Conservation (phyloP, 2,797 vertebrate species). For the Allobates femoralis region DNA sequence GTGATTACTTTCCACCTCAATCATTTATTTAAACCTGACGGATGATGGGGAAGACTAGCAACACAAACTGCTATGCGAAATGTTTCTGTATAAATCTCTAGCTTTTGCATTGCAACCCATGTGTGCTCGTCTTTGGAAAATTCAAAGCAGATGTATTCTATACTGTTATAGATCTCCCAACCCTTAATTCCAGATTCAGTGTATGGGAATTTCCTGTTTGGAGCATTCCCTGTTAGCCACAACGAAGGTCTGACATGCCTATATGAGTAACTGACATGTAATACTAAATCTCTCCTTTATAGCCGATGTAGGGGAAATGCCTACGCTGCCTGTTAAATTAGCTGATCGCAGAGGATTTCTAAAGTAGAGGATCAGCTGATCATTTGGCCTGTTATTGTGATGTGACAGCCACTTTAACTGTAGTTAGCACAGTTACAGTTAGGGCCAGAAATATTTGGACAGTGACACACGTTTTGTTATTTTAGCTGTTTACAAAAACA, state of each 20-base stretch:
- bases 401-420: too few relatives aligned
- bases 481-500: too few relatives aligned
- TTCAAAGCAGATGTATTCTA: not conserved
- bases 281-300: not conserved
- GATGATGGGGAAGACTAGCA: slow-evolving; percentile 58
- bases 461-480: too few relatives aligned
- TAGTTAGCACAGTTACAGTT: too few relatives aligned
- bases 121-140: not conserved
- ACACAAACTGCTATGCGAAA: slow-evolving; percentile 69
- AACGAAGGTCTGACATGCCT: not conserved
- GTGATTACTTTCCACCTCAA: slow-evolving; percentile 74
- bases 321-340: too few relatives aligned
- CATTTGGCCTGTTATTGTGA: not conserved
- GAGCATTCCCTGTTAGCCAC: not conserved
- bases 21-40: slow-evolving; percentile 74
- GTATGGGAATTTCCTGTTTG: not conserved
- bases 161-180: too few relatives aligned
- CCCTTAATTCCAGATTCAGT: not conserved
- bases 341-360: too few relatives aligned
- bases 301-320: not conserved
- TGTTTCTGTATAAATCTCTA: slow-evolving; percentile 61
- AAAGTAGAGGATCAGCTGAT: not conserved
- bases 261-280: not conserved
- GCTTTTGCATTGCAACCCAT: not conserved
- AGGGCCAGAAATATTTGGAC: too few relatives aligned